Percentiles rank a stretch among this genome's conserved stretches.
Evolutionary conservation across 2,888 invertebrate genomes (phyloP).

Genomic region (Ornithoptera priamus): DNA sequence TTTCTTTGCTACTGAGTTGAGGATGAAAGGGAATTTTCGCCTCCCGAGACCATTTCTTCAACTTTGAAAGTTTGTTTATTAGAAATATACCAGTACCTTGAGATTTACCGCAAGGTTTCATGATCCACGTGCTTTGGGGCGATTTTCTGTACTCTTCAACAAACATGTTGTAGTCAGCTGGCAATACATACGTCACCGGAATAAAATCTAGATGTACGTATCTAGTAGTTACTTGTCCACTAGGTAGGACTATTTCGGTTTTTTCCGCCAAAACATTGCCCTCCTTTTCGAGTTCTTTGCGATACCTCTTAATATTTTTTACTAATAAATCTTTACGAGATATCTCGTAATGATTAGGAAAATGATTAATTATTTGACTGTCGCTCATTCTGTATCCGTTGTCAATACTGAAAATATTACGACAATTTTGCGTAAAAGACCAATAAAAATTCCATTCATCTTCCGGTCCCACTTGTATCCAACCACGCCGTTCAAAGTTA

Average conservation of each 20-base stretch:
- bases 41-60: slow-evolving; percentile 94
- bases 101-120: slow-evolving; percentile 98
- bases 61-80: slow-evolving; percentile 95
- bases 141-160: slow-evolving; percentile 97
- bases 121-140: slow-evolving; percentile 97
- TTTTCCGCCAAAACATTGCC: slow-evolving; percentile 92
- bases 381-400: slow-evolving; percentile 95
- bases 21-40: slow-evolving; percentile 92
- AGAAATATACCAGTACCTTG: slow-evolving; percentile 97
- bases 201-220: slow-evolving; percentile 94
- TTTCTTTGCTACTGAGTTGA: slow-evolving; percentile 88
- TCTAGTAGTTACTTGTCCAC: slow-evolving; percentile 84
- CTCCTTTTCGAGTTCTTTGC: slow-evolving; percentile 95
- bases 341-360: slow-evolving; percentile 96
- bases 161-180: slow-evolving; percentile 98
- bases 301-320: slow-evolving; percentile 96
- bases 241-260: slow-evolving; percentile 65
- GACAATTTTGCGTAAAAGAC: slow-evolving; percentile 94
- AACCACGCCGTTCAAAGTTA: slow-evolving; percentile 95
- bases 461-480: slow-evolving; percentile 91
- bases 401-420: slow-evolving; percentile 94
- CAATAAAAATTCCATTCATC: slow-evolving; percentile 99
- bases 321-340: slow-evolving; percentile 97
- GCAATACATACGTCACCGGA: slow-evolving; percentile 95
- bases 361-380: slow-evolving; percentile 97